Percentiles rank a stretch among this genome's conserved stretches.
Evolutionary conservation across 2,888 invertebrate genomes (phyloP).

Genomic region (Dugesia japonica): DNA sequence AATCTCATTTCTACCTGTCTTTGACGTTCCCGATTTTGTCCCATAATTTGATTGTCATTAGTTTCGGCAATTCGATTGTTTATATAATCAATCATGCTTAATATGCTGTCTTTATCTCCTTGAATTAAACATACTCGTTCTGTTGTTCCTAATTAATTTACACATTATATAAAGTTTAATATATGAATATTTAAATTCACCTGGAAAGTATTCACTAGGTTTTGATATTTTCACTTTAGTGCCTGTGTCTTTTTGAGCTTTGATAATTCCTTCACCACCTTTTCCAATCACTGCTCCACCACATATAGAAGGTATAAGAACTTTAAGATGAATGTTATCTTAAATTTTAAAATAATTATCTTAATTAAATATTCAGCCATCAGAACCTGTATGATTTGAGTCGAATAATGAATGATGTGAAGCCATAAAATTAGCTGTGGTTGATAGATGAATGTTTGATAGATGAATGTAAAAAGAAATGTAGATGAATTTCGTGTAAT

Average conservation of each 20-base stretch:
- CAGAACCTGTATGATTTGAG: neutral
- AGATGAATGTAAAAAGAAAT: neutral
- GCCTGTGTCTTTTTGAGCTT: neutral
- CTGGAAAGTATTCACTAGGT: neutral
- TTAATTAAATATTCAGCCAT: neutral
- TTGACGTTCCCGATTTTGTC: neutral
- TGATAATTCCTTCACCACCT: neutral
- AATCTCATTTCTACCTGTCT: neutral
- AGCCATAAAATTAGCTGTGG: neutral
- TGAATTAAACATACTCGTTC: slow-evolving; percentile 2
- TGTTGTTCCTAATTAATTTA: neutral
- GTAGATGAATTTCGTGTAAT: slow-evolving; percentile 10
- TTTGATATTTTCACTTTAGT: neutral
- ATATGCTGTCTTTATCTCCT: neutral
- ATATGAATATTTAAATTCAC: too few relatives aligned
- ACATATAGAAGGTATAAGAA: slow-evolving; percentile 1
- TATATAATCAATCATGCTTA: neutral
- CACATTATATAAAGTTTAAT: too few relatives aligned
- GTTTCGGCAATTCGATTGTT: neutral
- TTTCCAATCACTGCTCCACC: slow-evolving; percentile 7
- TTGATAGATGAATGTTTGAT: slow-evolving; percentile 15
- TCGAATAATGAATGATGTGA: slow-evolving; percentile 5
- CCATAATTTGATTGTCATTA: neutral
- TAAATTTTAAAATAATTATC: neutral
- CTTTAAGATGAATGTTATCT: slow-evolving; percentile 6